phyloP scores from a whole-genome alignment of 2,888 invertebrate species.

The Prosapia bicincta region DNA sequence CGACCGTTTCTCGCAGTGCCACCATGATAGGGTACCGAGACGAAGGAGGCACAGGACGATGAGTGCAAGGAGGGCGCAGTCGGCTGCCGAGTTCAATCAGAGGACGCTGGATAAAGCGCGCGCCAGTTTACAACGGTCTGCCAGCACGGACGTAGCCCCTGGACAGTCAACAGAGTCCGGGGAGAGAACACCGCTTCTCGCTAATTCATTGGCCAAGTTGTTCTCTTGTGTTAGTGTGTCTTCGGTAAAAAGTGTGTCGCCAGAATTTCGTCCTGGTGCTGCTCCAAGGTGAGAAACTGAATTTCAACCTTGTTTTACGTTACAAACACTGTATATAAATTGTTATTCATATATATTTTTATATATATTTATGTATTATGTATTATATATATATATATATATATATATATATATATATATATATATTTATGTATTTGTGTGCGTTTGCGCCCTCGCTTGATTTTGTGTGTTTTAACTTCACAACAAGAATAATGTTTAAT shows the following conservation, averaged over 20 bases:
- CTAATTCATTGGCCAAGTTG: constrained; percentile 25
- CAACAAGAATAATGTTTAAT: no score
- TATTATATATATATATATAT: no score
- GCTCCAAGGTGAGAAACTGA: constrained; percentile 17
- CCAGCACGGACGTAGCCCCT: constrained; percentile 15
- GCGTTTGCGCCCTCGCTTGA: no score
- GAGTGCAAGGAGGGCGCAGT: constrained; percentile 27
- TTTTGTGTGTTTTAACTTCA: no score
- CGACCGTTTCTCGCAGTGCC: constrained; percentile 72
- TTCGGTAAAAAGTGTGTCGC: constrained; percentile 7
- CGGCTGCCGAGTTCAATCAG: constrained; percentile 31
- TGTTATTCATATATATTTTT: no score
- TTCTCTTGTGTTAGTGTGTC: constrained; percentile 32
- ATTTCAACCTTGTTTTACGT: no score
- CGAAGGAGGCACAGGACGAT: constrained; percentile 25
- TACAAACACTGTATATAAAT: no score
- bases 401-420: no score
- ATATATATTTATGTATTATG: no score
- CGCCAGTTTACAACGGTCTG: constrained; percentile 16
- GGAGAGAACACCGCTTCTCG: constrained; percentile 5
- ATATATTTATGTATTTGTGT: no score
- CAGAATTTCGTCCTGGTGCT: constrained; percentile 8
- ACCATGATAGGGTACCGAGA: constrained; percentile 45
- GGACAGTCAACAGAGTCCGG: not conserved
- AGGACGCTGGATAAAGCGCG: constrained; percentile 14